Percentiles rank a stretch among this genome's conserved stretches.
phyloP scores from a whole-genome alignment of 2,113 vertebrate genomes.

The Marmota flaviventris region DNA sequence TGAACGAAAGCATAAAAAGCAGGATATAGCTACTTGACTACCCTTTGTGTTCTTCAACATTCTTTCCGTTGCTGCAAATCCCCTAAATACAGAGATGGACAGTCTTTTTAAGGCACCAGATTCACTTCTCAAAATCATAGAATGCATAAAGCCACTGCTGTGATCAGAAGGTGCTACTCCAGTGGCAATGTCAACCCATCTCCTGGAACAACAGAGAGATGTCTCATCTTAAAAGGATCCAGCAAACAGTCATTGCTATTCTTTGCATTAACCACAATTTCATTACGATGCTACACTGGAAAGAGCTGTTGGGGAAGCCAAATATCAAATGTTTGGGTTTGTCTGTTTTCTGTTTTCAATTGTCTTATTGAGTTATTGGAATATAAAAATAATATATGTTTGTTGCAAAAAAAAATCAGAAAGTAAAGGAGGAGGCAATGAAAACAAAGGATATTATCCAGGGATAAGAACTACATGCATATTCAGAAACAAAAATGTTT shows the following conservation, averaged over 20 bases:
- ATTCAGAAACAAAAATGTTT: conserved; percentile 56
- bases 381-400: conserved; percentile 1
- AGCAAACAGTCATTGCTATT: not conserved
- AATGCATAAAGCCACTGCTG: not conserved
- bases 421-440: not conserved
- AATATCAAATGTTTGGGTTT: not conserved
- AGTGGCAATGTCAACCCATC: not conserved
- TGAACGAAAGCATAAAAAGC: conserved; percentile 35
- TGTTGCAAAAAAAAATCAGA: not conserved
- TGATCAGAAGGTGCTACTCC: not conserved
- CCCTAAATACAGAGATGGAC: not conserved
- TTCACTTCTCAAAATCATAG: conserved; percentile 9
- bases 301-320: not conserved
- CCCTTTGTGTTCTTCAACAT: not conserved
- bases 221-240: not conserved
- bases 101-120: not conserved
- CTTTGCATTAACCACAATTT: conserved; percentile 43
- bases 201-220: not conserved
- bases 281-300: not conserved
- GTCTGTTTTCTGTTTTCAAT: not conserved
- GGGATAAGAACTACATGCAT: not conserved
- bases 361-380: not conserved
- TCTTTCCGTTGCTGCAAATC: conserved; percentile 26
- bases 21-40: not conserved
- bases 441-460: conserved; percentile 13